phyloP scores from a whole-genome alignment of 2,113 vertebrate species.

The Siniperca knerii region DNA sequence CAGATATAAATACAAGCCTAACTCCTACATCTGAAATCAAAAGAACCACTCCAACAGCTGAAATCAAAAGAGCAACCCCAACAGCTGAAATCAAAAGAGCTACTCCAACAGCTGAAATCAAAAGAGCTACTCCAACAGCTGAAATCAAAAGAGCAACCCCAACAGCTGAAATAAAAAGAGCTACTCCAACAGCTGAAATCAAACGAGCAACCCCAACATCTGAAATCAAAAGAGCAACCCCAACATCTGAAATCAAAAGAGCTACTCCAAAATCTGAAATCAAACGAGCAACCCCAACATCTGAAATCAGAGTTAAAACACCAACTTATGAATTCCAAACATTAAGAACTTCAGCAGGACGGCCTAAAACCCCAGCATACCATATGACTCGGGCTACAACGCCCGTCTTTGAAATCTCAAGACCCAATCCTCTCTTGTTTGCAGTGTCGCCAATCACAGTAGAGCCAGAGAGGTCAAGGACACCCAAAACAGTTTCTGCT shows the following conservation, averaged over 20 bases:
- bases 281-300: conserved; percentile 39
- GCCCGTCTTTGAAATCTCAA: conserved; percentile 82
- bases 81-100: conserved; percentile 39
- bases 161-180: not conserved
- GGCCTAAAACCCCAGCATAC: conserved; percentile 78
- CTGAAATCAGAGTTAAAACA: conserved; percentile 61
- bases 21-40: conserved; percentile 59
- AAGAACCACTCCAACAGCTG: conserved; percentile 23
- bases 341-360: conserved; percentile 62
- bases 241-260: conserved; percentile 49
- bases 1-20: conserved; percentile 30
- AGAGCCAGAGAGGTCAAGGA: conserved; percentile 74
- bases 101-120: conserved; percentile 46
- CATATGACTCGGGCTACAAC: conserved; percentile 64
- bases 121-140: too few species aligned
- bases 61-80: conserved; percentile 46
- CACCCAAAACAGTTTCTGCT: conserved; percentile 56
- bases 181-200: conserved; percentile 58
- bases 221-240: conserved; percentile 43
- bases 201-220: conserved; percentile 36
- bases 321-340: conserved; percentile 70
- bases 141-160: too few species aligned
- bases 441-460: conserved; percentile 79
- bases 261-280: conserved; percentile 51
- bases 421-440: conserved; percentile 83